Evolutionary conservation across 2,797 vertebrate genomes (phyloP).

Genomic region (Anguilla pacifica): DNA sequence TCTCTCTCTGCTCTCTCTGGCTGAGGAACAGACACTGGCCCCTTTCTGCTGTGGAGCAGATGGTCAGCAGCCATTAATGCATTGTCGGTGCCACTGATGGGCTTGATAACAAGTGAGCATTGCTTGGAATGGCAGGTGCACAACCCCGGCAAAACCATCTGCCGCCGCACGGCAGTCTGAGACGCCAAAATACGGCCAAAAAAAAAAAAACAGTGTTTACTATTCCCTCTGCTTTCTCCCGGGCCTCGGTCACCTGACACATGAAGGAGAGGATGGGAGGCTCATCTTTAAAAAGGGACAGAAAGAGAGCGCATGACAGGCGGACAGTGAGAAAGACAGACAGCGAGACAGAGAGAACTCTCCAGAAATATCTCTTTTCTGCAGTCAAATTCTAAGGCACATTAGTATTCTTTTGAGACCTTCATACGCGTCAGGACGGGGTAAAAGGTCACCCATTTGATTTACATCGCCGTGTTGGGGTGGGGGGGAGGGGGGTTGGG

Average conservation of each 20-base stretch:
- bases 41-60: slow-evolving; percentile 60
- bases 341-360: not conserved
- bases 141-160: slow-evolving; percentile 68
- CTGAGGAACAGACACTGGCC: slow-evolving; percentile 25
- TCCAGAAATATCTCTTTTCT: slow-evolving; percentile 17
- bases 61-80: slow-evolving; percentile 54
- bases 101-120: slow-evolving; percentile 55
- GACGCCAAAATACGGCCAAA: slow-evolving; percentile 23
- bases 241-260: slow-evolving; percentile 15
- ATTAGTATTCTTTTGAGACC: not conserved
- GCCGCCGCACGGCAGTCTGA: slow-evolving; percentile 43
- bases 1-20: slow-evolving; percentile 5
- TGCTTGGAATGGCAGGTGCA: slow-evolving; percentile 68
- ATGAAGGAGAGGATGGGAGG: not conserved
- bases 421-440: not conserved
- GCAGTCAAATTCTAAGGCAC: slow-evolving; percentile 12
- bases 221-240: not conserved
- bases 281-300: slow-evolving; percentile 17
- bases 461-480: not conserved
- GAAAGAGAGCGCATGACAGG: not conserved
- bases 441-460: slow-evolving; percentile 11
- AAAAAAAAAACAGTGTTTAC: slow-evolving; percentile 8
- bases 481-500: not conserved
- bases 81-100: slow-evolving; percentile 62
- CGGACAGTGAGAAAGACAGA: slow-evolving; percentile 4